These are phyloP conservation scores for Acipenser ruthenus DNA, from an alignment of 2,797 vertebrate species.

Conservation along the genomic window DNA sequence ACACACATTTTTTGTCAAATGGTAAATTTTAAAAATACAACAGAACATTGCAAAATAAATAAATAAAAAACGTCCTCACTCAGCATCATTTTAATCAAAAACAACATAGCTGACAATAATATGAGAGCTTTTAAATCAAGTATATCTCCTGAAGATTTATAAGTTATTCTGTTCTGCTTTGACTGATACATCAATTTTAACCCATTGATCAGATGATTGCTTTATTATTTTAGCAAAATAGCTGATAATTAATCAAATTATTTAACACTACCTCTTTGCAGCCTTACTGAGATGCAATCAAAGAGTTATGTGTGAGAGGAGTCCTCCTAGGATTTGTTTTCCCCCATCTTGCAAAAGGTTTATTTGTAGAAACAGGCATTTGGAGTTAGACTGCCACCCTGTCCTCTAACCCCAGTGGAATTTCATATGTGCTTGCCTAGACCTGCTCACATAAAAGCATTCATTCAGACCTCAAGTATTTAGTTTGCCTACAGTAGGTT, in stretches of 20 bases:
- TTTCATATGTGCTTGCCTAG: conserved; percentile 78
- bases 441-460: conserved; percentile 76
- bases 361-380: conserved; percentile 54
- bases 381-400: conserved; percentile 50
- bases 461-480: conserved; percentile 70
- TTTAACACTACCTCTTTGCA: neutral
- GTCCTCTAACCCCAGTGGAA: conserved; percentile 83
- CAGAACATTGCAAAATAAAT: too few relatives aligned
- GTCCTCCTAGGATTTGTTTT: conserved; percentile 20
- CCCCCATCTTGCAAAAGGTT: conserved; percentile 42
- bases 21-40: too few relatives aligned
- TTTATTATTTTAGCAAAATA: neutral
- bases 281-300: neutral
- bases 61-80: too few relatives aligned
- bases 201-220: too few relatives aligned
- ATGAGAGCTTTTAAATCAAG: too few relatives aligned
- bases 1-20: too few relatives aligned
- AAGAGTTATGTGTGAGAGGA: neutral
- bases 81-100: too few relatives aligned
- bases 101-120: too few relatives aligned
- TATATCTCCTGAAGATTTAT: too few relatives aligned
- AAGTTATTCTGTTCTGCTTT: too few relatives aligned
- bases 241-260: neutral
- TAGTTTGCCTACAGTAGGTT: conserved; percentile 26
- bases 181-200: too few relatives aligned